A percentile compares a stretch with the other conserved stretches of the same genome.
These are phyloP conservation scores for Heterotilapia buettikoferi DNA, from an alignment of 2,113 vertebrate genomes.

Conservation along the genomic window DNA sequence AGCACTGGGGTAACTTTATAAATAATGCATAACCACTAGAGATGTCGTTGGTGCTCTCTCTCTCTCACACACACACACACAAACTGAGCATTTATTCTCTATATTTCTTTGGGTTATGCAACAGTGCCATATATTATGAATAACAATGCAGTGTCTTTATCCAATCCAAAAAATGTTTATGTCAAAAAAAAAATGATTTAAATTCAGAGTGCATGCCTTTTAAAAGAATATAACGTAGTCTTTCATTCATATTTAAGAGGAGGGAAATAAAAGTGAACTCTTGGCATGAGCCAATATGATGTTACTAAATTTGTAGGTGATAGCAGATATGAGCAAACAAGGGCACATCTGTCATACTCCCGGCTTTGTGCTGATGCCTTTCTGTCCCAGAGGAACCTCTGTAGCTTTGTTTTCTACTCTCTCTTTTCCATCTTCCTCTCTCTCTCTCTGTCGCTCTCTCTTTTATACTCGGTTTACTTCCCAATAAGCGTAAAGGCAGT, in stretches of 20 bases:
- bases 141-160: not conserved
- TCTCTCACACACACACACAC: not conserved
- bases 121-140: not conserved
- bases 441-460: not conserved
- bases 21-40: conserved; percentile 68
- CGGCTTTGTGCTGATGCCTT: conserved; percentile 5
- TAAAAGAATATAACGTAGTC: not conserved
- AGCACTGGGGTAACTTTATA: conserved; percentile 68
- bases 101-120: conserved; percentile 17
- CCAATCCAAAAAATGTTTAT: not conserved
- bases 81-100: not conserved
- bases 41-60: conserved; percentile 48
- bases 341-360: not conserved
- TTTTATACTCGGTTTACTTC: not conserved
- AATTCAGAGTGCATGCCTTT: not conserved
- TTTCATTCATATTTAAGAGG: not conserved
- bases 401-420: not conserved
- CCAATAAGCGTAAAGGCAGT: not conserved
- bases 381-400: not conserved
- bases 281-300: not conserved
- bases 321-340: not conserved
- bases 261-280: not conserved
- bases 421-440: not conserved
- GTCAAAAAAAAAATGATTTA: not conserved
- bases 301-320: not conserved